phyloP scores from a whole-genome alignment of 2,797 vertebrate species.

The Betta splendens region DNA sequence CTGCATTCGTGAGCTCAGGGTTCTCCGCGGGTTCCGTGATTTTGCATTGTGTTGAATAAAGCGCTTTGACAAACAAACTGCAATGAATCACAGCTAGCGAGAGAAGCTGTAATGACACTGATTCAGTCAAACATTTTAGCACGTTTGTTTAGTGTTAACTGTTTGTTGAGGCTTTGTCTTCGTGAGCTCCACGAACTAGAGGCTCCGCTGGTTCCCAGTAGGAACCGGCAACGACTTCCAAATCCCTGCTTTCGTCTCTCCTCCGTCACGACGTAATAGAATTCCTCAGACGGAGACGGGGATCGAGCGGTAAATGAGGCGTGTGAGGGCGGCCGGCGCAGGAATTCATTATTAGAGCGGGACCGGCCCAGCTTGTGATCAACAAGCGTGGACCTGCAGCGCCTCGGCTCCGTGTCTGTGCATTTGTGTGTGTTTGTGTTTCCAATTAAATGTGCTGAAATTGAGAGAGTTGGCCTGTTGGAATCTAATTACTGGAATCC shows the following conservation, averaged over 20 bases:
- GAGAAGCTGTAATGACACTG: too few species aligned
- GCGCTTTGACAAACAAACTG: too few species aligned
- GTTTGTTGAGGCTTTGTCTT: too few species aligned
- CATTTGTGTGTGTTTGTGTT: slow-evolving; percentile 33
- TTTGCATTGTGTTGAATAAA: too few species aligned
- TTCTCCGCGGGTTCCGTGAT: too few species aligned
- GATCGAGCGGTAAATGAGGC: slow-evolving; percentile 78
- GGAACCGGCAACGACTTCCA: too few species aligned
- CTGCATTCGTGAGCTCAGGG: too few species aligned
- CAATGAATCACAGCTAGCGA: too few species aligned
- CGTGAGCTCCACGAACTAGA: too few species aligned
- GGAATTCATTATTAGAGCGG: slow-evolving; percentile 78
- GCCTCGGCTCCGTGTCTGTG: slow-evolving; percentile 20
- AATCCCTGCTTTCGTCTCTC: slow-evolving; percentile 5
- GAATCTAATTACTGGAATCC: slow-evolving; percentile 78
- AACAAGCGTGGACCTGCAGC: slow-evolving; percentile 78
- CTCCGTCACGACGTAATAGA: slow-evolving; percentile 65
- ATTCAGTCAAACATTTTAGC: too few species aligned
- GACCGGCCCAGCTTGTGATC: slow-evolving; percentile 64
- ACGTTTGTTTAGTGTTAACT: too few species aligned
- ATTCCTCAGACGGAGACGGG: slow-evolving; percentile 75
- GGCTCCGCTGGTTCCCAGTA: too few species aligned
- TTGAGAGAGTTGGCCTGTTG: slow-evolving; percentile 73
- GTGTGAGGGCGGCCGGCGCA: slow-evolving; percentile 49
- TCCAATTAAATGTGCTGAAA: slow-evolving; percentile 79